Conservation (phyloP, 2,888 invertebrate species). For the Geotrupes spiniger region DNA sequence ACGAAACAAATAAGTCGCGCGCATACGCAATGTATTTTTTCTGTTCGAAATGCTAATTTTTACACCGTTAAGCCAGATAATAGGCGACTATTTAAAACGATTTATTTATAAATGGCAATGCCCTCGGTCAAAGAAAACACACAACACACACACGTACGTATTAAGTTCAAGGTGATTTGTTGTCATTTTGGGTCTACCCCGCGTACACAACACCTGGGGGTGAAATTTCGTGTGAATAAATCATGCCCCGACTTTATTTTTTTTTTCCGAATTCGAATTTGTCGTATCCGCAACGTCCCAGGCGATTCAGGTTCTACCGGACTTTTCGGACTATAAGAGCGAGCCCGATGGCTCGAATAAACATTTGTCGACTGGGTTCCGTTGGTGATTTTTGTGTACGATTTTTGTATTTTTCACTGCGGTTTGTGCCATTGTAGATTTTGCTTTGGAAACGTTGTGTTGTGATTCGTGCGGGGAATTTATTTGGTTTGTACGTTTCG, state of each 20-base stretch:
- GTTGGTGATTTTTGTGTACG: constrained; percentile 12
- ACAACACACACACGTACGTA: no score
- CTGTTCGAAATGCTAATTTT: no score
- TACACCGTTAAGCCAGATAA: no score
- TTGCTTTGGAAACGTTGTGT: constrained; percentile 1
- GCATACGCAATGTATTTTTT: no score
- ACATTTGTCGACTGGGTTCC: constrained; percentile 16
- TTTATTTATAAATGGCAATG: no score
- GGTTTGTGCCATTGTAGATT: background rate
- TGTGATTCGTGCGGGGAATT: constrained; percentile 4
- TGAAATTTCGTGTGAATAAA: no score
- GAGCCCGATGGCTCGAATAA: constrained; percentile 3
- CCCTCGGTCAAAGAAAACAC: no score
- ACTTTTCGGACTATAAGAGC: constrained; percentile 15
- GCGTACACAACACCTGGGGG: no score
- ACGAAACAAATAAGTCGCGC: no score
- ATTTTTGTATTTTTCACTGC: background rate
- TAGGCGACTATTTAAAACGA: no score
- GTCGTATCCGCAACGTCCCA: background rate
- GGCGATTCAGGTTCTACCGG: background rate
- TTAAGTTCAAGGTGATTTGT: constrained; percentile 29
- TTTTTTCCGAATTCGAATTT: background rate
- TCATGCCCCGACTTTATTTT: no score
- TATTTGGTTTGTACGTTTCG: background rate
- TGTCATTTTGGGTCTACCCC: constrained; percentile 27